These are phyloP conservation scores for Nothobranchius kuhntae DNA, from an alignment of 2,113 vertebrate genomes.

Conservation along the genomic window DNA sequence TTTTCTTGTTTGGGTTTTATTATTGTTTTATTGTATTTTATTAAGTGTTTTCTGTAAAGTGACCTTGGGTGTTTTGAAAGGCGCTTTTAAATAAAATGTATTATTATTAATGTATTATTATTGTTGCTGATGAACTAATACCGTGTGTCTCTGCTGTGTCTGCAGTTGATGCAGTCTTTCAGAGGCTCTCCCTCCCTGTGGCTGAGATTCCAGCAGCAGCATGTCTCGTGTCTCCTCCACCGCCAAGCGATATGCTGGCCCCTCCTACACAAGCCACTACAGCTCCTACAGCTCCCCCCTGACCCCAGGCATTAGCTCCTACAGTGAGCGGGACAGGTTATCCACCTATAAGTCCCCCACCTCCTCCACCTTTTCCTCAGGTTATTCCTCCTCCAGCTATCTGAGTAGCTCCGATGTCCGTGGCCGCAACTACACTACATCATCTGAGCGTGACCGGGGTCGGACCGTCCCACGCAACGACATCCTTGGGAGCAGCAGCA, in stretches of 20 bases:
- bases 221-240: constrained; percentile 96
- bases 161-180: constrained; percentile 89
- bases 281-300: constrained; percentile 85
- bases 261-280: constrained; percentile 85
- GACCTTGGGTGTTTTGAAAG: too few relatives aligned
- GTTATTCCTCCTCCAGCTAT: constrained; percentile 81
- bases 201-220: constrained; percentile 81
- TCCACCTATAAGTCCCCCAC: constrained; percentile 65
- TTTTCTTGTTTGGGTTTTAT: too few relatives aligned
- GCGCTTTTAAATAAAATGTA: too few relatives aligned
- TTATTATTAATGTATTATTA: not conserved
- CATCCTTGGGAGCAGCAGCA: constrained; percentile 71
- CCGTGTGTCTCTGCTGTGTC: constrained; percentile 46
- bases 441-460: constrained; percentile 78
- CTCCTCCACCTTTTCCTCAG: constrained; percentile 64
- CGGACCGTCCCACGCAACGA: constrained; percentile 83
- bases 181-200: constrained; percentile 62
- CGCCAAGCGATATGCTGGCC: constrained; percentile 86
- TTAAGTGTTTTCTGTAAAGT: too few relatives aligned
- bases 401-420: constrained; percentile 76
- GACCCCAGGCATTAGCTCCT: constrained; percentile 82
- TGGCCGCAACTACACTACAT: constrained; percentile 78
- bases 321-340: constrained; percentile 84
- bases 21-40: too few relatives aligned
- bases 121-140: constrained; percentile 51